A percentile compares a stretch with the other conserved stretches of the same genome.
These are phyloP conservation scores for Pomacea canaliculata DNA, from an alignment of 2,888 invertebrate species.

Conservation along the genomic window DNA sequence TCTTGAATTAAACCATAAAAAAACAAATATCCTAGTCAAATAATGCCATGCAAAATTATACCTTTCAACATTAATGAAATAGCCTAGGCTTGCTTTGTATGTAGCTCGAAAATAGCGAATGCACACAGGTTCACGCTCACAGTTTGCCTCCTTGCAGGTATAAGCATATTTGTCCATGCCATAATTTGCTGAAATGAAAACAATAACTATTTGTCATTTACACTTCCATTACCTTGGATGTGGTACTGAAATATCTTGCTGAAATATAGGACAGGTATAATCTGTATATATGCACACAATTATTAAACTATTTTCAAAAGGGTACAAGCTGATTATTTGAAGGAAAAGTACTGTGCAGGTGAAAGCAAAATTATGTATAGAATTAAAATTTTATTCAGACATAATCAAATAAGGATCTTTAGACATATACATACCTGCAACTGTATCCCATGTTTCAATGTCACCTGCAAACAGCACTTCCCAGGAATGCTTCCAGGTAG, in stretches of 20 bases:
- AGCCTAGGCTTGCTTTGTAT: conserved; percentile 14
- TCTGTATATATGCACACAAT: too few relatives aligned
- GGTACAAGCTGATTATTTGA: neutral
- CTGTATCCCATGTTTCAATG: conserved; percentile 25
- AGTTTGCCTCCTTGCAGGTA: conserved; percentile 28
- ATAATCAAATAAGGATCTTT: neutral
- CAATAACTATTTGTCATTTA: neutral
- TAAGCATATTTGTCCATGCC: conserved; percentile 37
- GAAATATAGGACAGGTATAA: neutral
- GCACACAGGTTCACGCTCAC: conserved; percentile 39
- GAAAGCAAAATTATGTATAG: neutral
- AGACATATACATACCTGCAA: conserved; percentile 21
- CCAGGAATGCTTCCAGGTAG: conserved; percentile 26
- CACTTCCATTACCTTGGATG: neutral
- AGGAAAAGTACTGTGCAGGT: neutral
- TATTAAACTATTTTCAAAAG: too few relatives aligned
- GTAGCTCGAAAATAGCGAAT: conserved; percentile 30
- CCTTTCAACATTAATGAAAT: conserved; percentile 31
- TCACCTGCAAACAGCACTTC: conserved; percentile 31
- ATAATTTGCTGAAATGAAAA: conserved; percentile 31
- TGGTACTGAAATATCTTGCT: neutral
- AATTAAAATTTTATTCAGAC: neutral
- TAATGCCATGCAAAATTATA: neutral
- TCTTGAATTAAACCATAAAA: too few relatives aligned
- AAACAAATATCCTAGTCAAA: too few relatives aligned